Evolutionary conservation across 1,140 invertebrate species (phyloP).

Genomic region (Metaphire vulgaris): DNA sequence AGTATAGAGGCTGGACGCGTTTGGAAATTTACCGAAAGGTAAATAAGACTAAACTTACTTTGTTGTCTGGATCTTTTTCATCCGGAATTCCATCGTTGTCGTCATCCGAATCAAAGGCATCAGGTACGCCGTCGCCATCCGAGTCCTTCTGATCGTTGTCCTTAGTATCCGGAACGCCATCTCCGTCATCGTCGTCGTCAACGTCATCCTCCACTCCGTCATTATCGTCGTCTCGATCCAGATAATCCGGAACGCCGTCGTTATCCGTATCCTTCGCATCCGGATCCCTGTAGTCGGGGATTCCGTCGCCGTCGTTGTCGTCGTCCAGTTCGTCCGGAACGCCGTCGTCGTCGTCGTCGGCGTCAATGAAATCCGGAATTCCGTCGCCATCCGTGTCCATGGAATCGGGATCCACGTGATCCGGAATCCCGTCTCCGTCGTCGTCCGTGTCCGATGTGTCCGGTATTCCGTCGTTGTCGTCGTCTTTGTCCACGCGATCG

Average conservation of each 20-base stretch:
- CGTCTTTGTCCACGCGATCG: conserved; percentile 10
- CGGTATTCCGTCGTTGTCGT: no score
- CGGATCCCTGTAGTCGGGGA: conserved; percentile 6
- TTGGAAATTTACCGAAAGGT: no score
- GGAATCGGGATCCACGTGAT: not conserved
- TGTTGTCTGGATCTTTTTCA: conserved; percentile 12
- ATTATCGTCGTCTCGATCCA: conserved; percentile 20
- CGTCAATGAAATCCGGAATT: conserved; percentile 10
- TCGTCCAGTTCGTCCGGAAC: conserved; percentile 14
- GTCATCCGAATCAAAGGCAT: conserved; percentile 15
- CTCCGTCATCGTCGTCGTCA: conserved; percentile 20
- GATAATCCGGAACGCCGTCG: conserved; percentile 14
- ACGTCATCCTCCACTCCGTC: conserved; percentile 6
- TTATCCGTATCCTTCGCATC: conserved; percentile 18
- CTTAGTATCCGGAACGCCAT: conserved; percentile 10
- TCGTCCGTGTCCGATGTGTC: not conserved
- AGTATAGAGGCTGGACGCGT: no score
- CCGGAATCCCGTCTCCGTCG: no score
- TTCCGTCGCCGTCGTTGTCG: conserved; percentile 14
- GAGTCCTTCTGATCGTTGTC: conserved; percentile 8
- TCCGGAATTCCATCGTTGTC: conserved; percentile 23
- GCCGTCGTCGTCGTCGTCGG: conserved; percentile 12
- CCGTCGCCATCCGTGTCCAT: conserved; percentile 11
- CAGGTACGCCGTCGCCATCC: conserved; percentile 20
- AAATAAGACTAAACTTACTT: no score